A percentile compares a stretch with the other conserved stretches of the same genome.
Evolutionary conservation across 2,888 invertebrate genomes (phyloP).

Genomic region (Ornithoptera priamus): DNA sequence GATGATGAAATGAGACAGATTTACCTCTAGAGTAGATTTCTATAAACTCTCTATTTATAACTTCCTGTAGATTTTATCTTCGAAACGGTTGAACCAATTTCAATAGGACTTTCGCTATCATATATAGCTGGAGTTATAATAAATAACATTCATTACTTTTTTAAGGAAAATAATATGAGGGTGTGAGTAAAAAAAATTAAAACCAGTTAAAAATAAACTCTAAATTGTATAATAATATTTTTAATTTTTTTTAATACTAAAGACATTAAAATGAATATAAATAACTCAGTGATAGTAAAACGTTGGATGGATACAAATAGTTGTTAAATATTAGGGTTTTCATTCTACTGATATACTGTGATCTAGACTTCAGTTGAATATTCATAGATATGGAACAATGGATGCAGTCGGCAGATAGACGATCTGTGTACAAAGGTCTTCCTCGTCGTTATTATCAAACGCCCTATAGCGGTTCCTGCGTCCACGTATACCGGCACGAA

Average conservation of each 20-base stretch:
- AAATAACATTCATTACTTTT: no score
- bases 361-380: not conserved
- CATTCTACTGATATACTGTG: not conserved
- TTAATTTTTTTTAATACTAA: not conserved
- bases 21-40: no score
- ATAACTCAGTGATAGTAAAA: not conserved
- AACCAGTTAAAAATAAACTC: no score
- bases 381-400: not conserved
- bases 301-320: not conserved
- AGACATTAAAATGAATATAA: not conserved
- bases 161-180: no score
- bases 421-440: slow-evolving; percentile 11
- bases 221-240: not conserved
- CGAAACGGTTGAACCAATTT: not conserved
- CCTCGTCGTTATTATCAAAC: slow-evolving; percentile 12
- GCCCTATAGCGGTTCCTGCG: slow-evolving; percentile 20
- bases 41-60: no score
- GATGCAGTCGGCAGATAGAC: not conserved
- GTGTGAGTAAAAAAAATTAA: no score
- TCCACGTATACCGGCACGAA: slow-evolving; percentile 21
- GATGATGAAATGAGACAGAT: no score
- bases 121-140: no score
- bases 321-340: not conserved
- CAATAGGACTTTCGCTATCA: not conserved
- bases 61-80: not conserved